A percentile compares a stretch with the other conserved stretches of the same genome.
These are phyloP conservation scores for Thamnophis sirtalis DNA, from an alignment of 2,113 vertebrate genomes.

Conservation along the genomic window DNA sequence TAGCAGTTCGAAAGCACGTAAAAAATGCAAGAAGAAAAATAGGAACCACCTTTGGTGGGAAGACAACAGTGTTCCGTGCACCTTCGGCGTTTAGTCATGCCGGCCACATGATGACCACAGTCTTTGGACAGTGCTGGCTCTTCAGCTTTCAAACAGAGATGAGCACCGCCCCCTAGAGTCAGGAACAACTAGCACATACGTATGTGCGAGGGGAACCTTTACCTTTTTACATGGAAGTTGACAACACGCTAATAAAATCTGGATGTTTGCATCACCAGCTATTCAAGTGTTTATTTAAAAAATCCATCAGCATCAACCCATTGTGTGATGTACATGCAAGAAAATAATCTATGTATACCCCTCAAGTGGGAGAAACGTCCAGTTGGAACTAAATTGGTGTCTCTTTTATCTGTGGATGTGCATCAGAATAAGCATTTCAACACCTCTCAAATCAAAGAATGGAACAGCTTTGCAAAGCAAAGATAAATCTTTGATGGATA, in stretches of 20 bases:
- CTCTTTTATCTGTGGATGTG: neutral
- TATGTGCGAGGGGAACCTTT: too few relatives aligned
- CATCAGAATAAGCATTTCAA: neutral
- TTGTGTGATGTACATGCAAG: neutral
- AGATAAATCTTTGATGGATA: conserved; percentile 37
- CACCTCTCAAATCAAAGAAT: conserved; percentile 2
- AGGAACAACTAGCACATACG: too few relatives aligned
- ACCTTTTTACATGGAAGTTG: neutral
- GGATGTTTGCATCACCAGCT: conserved; percentile 26
- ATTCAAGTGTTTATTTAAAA: conserved; percentile 1
- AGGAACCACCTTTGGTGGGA: too few relatives aligned
- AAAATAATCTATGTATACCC: neutral
- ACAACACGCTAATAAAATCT: neutral
- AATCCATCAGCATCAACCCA: neutral
- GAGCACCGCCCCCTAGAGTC: too few relatives aligned
- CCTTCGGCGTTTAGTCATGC: too few relatives aligned
- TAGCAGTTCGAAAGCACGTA: too few relatives aligned
- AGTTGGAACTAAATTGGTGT: neutral
- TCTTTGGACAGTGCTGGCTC: too few relatives aligned
- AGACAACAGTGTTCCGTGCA: too few relatives aligned
- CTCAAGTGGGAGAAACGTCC: conserved; percentile 9
- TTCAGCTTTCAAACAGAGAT: too few relatives aligned
- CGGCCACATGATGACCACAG: too few relatives aligned
- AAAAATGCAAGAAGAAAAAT: too few relatives aligned
- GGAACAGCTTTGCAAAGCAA: conserved; percentile 24